Evolutionary conservation across 2,797 vertebrate genomes (phyloP).

Genomic region (Brachymystax lenok): DNA sequence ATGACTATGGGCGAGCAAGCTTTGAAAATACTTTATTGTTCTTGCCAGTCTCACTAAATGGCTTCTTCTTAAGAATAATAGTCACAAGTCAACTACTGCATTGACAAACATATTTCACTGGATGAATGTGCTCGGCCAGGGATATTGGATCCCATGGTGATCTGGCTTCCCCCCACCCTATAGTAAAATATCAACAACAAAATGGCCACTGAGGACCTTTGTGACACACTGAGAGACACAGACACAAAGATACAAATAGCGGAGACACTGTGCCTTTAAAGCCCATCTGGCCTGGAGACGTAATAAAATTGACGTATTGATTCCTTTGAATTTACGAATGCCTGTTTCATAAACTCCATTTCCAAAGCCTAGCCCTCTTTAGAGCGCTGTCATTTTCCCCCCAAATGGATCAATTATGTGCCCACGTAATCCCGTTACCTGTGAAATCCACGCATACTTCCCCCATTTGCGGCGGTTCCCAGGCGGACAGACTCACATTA

Average conservation of each 20-base stretch:
- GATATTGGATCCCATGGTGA: constrained; percentile 54
- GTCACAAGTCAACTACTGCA: constrained; percentile 63
- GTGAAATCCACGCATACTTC: constrained; percentile 98
- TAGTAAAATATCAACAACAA: constrained; percentile 38
- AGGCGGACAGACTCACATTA: constrained; percentile 91
- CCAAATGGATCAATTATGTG: constrained; percentile 99
- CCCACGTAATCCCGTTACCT: constrained; percentile 99
- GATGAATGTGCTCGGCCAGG: constrained; percentile 49
- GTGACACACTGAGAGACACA: constrained; percentile 27
- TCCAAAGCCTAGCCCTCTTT: constrained; percentile 94
- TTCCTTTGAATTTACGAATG: constrained; percentile 99
- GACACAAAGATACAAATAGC: constrained; percentile 3
- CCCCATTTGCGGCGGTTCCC: constrained; percentile 92
- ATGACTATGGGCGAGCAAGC: constrained; percentile 50
- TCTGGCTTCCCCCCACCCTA: constrained; percentile 17
- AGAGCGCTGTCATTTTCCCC: constrained; percentile 94
- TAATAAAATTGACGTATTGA: constrained; percentile 99
- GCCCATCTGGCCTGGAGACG: constrained; percentile 96
- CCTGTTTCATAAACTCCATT: constrained; percentile 99
- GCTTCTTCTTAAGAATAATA: constrained; percentile 64
- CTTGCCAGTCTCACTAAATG: constrained; percentile 47
- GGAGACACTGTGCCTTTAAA: constrained; percentile 89
- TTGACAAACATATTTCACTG: constrained; percentile 66
- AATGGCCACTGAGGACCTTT: constrained; percentile 43
- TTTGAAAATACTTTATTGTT: constrained; percentile 63